phyloP scores from a whole-genome alignment of 2,113 vertebrate species.

The Nesogale talazaci region DNA sequence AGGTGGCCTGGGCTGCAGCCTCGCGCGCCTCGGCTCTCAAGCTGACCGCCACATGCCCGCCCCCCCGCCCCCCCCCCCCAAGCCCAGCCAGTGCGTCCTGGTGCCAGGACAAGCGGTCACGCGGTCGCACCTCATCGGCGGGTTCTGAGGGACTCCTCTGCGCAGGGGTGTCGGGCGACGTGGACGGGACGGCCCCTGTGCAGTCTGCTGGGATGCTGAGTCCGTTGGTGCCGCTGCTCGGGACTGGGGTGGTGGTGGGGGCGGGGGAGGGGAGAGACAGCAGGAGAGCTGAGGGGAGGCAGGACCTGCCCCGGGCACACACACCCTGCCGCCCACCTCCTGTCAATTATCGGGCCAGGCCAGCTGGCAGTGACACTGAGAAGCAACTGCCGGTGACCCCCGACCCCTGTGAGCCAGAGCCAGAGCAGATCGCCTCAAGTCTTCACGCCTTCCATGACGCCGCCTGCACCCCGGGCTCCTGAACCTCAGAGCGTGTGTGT shows the following conservation, averaged over 20 bases:
- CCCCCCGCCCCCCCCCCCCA: too few species aligned
- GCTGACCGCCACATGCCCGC: not conserved
- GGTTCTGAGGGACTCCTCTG: slow-evolving; percentile 76
- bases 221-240: slow-evolving; percentile 96
- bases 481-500: too few species aligned
- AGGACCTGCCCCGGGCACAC: not conserved
- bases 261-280: slow-evolving; percentile 35
- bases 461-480: not conserved
- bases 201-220: slow-evolving; percentile 91
- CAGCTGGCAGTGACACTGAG: not conserved
- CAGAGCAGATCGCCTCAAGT: not conserved
- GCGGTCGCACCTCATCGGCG: slow-evolving; percentile 77
- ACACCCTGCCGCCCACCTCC: too few species aligned
- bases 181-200: slow-evolving; percentile 75
- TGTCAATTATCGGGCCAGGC: too few species aligned
- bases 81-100: rapidly evolving
- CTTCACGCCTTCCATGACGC: not conserved
- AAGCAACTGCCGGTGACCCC: not conserved
- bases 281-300: rapidly evolving
- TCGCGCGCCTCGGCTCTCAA: too few species aligned
- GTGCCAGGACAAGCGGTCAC: slow-evolving; percentile 40
- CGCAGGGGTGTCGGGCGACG: slow-evolving; percentile 86
- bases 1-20: too few species aligned
- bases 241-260: too few species aligned
- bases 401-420: not conserved